Evolutionary conservation across 2,113 vertebrate species (phyloP).

Genomic region (Alaudala cheleensis): DNA sequence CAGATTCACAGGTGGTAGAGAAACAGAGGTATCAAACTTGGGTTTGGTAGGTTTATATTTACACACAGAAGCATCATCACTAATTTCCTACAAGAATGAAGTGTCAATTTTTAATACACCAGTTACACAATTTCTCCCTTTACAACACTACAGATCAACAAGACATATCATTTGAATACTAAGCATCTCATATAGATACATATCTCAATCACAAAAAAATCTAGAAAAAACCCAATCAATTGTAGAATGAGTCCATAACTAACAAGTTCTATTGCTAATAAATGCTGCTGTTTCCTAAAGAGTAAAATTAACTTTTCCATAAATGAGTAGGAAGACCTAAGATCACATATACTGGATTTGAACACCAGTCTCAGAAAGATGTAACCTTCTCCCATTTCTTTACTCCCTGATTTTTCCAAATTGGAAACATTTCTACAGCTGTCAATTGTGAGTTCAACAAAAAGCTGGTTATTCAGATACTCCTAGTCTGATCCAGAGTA

Average conservation of each 20-base stretch:
- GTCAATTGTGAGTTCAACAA: neutral
- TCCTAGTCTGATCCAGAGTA: neutral
- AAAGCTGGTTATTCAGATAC: neutral
- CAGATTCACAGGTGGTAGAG: slow-evolving; percentile 77
- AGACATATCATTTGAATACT: fast-evolving
- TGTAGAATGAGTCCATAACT: neutral
- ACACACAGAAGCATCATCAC: neutral
- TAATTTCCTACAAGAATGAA: slow-evolving; percentile 53
- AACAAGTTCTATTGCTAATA: neutral
- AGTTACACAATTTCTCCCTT: neutral
- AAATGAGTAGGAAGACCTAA: neutral
- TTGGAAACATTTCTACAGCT: neutral
- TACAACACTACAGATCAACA: neutral
- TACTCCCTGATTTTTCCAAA: neutral
- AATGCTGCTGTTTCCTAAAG: neutral
- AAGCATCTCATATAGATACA: fast-evolving
- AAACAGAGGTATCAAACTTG: slow-evolving; percentile 73
- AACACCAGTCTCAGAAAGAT: neutral
- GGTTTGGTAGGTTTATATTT: slow-evolving; percentile 36
- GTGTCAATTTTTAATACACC: neutral
- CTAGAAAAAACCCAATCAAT: neutral
- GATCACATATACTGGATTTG: neutral
- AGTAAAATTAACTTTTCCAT: neutral
- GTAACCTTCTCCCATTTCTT: neutral
- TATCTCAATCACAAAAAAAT: neutral